Percentiles rank a stretch among this genome's conserved stretches.
phyloP scores from a whole-genome alignment of 2,888 invertebrate species.

The Mechanitis messenoides region DNA sequence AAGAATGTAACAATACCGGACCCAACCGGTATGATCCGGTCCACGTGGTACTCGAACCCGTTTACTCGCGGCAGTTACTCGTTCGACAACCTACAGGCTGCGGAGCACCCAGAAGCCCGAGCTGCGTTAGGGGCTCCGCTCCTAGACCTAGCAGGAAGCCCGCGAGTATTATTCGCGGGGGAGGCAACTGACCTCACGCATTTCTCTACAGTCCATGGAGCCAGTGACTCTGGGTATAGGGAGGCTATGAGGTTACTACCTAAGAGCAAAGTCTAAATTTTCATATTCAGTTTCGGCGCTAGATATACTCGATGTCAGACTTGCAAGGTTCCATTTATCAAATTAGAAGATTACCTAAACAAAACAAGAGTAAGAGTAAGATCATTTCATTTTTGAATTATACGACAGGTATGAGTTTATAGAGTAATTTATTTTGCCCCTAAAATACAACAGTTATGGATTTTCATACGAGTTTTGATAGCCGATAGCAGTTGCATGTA shows the following conservation, averaged over 20 bases:
- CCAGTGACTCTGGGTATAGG: constrained; percentile 79
- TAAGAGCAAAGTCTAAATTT: constrained; percentile 33
- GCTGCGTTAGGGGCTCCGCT: constrained; percentile 77
- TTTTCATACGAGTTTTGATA: too few species aligned
- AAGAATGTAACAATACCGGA: constrained; percentile 46
- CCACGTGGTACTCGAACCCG: constrained; percentile 82
- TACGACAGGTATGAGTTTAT: too few species aligned
- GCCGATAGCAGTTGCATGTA: too few species aligned
- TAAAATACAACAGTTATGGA: too few species aligned
- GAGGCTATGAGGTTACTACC: constrained; percentile 71
- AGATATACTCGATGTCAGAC: too few species aligned
- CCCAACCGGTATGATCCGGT: constrained; percentile 54
- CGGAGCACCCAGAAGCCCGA: constrained; percentile 67
- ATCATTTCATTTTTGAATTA: too few species aligned
- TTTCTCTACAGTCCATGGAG: constrained; percentile 85
- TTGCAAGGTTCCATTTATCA: too few species aligned
- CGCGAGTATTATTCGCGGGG: constrained; percentile 77
- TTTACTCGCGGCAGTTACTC: constrained; percentile 84
- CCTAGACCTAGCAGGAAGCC: constrained; percentile 52
- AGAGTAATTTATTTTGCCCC: too few species aligned
- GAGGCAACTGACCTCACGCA: constrained; percentile 75
- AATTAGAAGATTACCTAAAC: too few species aligned
- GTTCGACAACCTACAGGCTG: constrained; percentile 73
- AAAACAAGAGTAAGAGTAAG: too few species aligned
- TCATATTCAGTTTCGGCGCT: not conserved